Evolutionary conservation across 2,888 invertebrate species (phyloP).

Genomic region (Mimachlamys varia): DNA sequence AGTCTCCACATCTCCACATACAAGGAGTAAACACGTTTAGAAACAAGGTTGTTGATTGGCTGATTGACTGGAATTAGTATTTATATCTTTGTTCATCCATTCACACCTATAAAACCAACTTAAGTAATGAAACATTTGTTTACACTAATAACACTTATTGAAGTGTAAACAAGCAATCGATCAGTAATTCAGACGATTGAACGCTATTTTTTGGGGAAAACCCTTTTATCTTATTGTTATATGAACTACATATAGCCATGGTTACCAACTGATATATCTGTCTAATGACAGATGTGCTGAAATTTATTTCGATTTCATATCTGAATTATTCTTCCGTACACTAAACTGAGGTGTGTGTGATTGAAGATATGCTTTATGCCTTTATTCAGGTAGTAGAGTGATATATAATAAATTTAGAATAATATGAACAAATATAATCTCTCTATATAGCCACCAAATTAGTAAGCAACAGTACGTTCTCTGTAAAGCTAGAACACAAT

Average conservation of each 20-base stretch:
- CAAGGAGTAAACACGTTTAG: background rate
- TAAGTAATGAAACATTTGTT: background rate
- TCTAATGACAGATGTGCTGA: too few species aligned
- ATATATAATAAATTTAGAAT: background rate
- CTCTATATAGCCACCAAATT: background rate
- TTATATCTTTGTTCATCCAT: background rate
- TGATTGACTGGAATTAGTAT: background rate
- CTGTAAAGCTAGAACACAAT: slow-evolving; percentile 12
- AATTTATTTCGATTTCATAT: too few species aligned
- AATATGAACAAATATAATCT: background rate
- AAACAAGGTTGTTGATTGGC: background rate
- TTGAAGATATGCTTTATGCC: background rate
- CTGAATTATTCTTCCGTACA: background rate
- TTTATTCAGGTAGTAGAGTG: background rate
- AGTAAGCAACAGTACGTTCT: background rate
- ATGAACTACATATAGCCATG: too few species aligned
- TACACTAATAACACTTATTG: background rate
- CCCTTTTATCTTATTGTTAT: too few species aligned
- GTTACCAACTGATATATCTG: too few species aligned
- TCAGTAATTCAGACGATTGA: too few species aligned
- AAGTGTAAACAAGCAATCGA: background rate
- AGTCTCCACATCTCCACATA: background rate
- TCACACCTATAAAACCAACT: background rate
- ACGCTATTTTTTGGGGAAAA: background rate
- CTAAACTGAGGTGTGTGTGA: background rate